These are phyloP conservation scores for Megalopta genalis DNA, from an alignment of 1,140 invertebrate genomes.

Conservation along the genomic window DNA sequence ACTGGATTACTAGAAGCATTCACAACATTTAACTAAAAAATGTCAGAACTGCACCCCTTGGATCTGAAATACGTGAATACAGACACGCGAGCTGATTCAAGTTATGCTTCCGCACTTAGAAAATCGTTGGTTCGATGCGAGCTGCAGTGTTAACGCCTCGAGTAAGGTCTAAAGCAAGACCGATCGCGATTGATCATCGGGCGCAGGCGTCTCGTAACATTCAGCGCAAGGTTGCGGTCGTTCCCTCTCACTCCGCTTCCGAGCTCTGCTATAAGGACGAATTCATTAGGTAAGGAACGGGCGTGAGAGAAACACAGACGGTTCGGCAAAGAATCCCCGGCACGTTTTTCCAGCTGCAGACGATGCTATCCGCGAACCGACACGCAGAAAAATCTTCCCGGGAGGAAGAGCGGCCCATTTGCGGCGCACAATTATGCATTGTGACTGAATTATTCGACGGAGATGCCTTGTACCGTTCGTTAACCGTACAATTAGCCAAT, in stretches of 20 bases:
- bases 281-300: conserved; percentile 49
- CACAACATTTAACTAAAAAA: no score
- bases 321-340: background rate
- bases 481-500: conserved; percentile 65
- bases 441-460: conserved; percentile 61
- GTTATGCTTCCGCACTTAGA: no score
- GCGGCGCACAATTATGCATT: conserved; percentile 58
- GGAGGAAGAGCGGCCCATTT: conserved; percentile 57
- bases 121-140: background rate
- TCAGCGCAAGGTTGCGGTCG: conserved; percentile 22
- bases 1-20: no score
- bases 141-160: background rate
- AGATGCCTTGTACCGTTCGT: conserved; percentile 51
- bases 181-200: conserved; percentile 18
- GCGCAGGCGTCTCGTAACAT: conserved; percentile 19
- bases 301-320: conserved; percentile 28
- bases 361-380: background rate
- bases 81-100: no score
- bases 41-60: no score
- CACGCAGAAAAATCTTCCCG: conserved; percentile 33
- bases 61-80: no score
- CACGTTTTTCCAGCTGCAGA: background rate
- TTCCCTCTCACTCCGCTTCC: conserved; percentile 13
- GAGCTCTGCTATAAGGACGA: background rate
- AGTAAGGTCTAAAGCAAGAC: background rate